Conservation (phyloP, 2,888 invertebrate species). For the Petrophora chlorosata region DNA sequence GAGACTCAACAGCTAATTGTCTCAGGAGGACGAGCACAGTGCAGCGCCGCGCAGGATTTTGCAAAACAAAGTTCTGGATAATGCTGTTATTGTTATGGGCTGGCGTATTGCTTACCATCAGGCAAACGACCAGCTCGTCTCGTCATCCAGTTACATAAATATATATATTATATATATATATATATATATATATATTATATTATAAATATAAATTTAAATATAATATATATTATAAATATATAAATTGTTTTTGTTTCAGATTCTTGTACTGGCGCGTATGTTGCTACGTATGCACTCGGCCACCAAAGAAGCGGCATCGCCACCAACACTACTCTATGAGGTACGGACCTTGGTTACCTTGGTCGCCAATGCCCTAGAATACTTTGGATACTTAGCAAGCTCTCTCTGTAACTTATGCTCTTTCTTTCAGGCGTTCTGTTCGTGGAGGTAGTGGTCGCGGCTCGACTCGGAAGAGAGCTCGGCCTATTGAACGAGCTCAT, state of each 20-base stretch:
- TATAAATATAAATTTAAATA: not conserved
- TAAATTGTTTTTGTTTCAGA: conserved; percentile 58
- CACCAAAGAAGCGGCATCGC: conserved; percentile 84
- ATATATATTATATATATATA: too few species aligned
- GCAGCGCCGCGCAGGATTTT: too few species aligned
- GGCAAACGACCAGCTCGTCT: too few species aligned
- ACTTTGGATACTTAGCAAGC: not conserved
- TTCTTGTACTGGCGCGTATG: conserved; percentile 97
- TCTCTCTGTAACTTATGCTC: not conserved
- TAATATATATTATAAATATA: not conserved
- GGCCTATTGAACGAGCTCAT: conserved; percentile 77
- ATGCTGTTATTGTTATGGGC: too few species aligned
- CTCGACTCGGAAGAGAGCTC: conserved; percentile 49
- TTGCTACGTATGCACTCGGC: conserved; percentile 94
- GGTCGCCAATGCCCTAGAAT: not conserved
- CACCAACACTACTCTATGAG: conserved; percentile 52
- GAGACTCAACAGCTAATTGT: too few species aligned
- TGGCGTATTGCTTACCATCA: too few species aligned
- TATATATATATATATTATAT: too few species aligned
- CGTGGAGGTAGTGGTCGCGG: conserved; percentile 53
- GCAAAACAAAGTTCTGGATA: too few species aligned
- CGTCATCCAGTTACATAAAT: too few species aligned
- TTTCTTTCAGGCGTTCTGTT: conserved; percentile 52
- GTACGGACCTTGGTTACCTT: conserved; percentile 27
- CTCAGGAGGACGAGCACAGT: too few species aligned